Conservation (phyloP, 2,888 invertebrate species). For the Melinopterus prodromus region DNA sequence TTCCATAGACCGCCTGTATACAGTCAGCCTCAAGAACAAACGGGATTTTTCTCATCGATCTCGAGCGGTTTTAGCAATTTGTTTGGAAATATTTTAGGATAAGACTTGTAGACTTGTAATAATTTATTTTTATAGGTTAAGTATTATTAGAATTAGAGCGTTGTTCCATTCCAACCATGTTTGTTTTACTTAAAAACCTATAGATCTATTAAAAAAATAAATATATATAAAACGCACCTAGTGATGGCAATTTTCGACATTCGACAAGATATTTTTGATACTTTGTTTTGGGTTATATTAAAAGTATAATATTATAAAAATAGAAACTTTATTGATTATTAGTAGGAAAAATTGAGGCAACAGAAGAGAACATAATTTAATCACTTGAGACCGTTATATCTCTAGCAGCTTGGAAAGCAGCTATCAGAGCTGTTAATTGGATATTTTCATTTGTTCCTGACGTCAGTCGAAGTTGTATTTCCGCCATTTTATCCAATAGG, state of each 20-base stretch:
- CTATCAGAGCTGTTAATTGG: conserved; percentile 87
- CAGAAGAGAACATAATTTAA: neutral
- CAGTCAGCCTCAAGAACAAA: conserved; percentile 62
- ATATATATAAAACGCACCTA: no score
- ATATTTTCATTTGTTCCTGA: conserved; percentile 90
- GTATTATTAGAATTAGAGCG: conserved; percentile 19
- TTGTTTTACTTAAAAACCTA: neutral
- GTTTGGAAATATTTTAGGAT: conserved; percentile 75
- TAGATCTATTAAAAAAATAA: no score
- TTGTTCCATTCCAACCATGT: neutral
- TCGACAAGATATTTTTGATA: no score
- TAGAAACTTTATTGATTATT: no score
- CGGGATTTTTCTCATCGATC: conserved; percentile 78
- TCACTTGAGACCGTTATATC: conserved; percentile 59
- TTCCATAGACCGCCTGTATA: conserved; percentile 59
- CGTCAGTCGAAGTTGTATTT: conserved; percentile 86
- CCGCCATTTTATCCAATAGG: conserved; percentile 86
- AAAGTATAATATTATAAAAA: no score
- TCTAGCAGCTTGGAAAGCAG: conserved; percentile 84
- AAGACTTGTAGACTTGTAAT: conserved; percentile 9
- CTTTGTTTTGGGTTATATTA: no score
- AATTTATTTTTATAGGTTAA: conserved; percentile 14
- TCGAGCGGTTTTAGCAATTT: conserved; percentile 80
- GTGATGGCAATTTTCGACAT: no score
- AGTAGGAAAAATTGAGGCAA: neutral